Evolutionary conservation across 2,888 invertebrate species (phyloP), one percentile per base, ranked within the genome.

Genomic region (Hypomecis punctinalis): DNA sequence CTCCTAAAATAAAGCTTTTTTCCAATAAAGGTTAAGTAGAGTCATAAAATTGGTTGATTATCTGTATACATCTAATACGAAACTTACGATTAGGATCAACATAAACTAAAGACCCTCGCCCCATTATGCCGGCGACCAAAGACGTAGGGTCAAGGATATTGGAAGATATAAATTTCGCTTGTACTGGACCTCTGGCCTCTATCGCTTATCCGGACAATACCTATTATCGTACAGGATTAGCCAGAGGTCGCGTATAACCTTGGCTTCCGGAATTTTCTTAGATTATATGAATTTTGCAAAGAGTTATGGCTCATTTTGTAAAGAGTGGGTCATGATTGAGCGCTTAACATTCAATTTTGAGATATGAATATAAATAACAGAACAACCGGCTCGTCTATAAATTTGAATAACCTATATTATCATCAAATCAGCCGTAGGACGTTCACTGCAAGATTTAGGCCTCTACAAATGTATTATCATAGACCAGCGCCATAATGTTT

Each of bases 81-180:
- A 63, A 63, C 43, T 54, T 63, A 63, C 63, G 63, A 63, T 59
- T 48, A 59, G 37, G 63, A 58, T 59, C 36, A 47, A 10, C 60
- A 60, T 64, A 64, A 64, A 64, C 39, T 60, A 64, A 54, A 54
- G 63, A 52, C 52, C 63, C 62, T 37, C 47, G 36, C 45, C 33
- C 54, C 59, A 40, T 55, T 55, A 55, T 60, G 60, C 46, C 46
- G 10, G 36, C 51, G 55, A 51, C 45, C 60, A 56, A 47, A 54
- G 53, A 62, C 45, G 8, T 63, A 58, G 58, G 64, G 60, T 64
- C 64, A 64, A 64, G 64, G 60, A 64, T 64, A 64, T 64, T 64
- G 60, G 51, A 64, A 55, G 56, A 60, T 46, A 60, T 64, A 64
- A 64, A 64, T 64, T 64, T 60, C 36, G n/a, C 33, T 55, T 49